A percentile compares a stretch with the other conserved stretches of the same genome.
phyloP scores from a whole-genome alignment of 1,140 invertebrate genomes.

The Brachionus calyciflorus region DNA sequence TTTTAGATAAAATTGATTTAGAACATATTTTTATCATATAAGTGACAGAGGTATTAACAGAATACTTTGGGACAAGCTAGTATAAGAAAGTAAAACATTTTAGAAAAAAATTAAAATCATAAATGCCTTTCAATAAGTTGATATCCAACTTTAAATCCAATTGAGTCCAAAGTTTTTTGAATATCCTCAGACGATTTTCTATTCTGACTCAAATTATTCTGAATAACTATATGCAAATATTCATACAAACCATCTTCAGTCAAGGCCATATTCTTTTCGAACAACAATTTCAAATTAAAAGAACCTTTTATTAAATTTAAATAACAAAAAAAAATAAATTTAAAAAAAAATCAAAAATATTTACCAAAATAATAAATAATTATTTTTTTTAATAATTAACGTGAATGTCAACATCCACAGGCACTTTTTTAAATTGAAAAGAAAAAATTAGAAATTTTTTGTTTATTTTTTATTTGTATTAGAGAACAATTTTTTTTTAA shows the following conservation, averaged over 20 bases:
- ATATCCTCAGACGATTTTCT: slow-evolving; percentile 11
- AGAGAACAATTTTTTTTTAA: too few relatives aligned
- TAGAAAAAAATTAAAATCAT: background rate
- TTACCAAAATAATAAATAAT: background rate
- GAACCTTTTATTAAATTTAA: background rate
- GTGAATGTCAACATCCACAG: slow-evolving; percentile 43
- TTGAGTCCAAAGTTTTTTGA: slow-evolving; percentile 5
- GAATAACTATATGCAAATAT: slow-evolving; percentile 29
- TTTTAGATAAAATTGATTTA: too few relatives aligned
- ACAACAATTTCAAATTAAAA: background rate
- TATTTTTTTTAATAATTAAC: background rate
- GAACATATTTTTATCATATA: too few relatives aligned
- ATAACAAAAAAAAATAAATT: background rate
- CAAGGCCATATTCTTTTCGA: background rate
- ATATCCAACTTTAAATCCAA: slow-evolving; percentile 42
- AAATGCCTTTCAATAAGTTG: slow-evolving; percentile 41
- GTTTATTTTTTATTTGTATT: background rate
- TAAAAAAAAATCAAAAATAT: background rate
- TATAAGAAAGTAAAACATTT: background rate
- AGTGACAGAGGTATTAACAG: too few relatives aligned
- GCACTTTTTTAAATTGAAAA: background rate
- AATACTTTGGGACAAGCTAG: background rate
- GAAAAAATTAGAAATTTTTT: background rate
- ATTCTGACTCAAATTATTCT: background rate
- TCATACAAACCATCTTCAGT: slow-evolving; percentile 22